Evolutionary conservation across 2,888 invertebrate genomes (phyloP).

Genomic region (Apotomis capreana): DNA sequence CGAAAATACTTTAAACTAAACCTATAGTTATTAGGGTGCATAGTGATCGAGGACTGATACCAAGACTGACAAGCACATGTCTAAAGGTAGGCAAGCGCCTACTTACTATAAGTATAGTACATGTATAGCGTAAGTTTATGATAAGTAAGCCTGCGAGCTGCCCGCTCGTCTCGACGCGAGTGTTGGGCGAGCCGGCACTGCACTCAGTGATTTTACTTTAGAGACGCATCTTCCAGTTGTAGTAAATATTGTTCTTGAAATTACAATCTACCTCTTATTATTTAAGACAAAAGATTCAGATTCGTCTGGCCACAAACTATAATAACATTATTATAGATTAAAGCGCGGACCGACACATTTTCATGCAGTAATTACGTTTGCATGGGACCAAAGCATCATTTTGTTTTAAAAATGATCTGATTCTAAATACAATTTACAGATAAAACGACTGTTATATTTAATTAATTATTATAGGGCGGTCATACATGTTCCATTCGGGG

Average conservation of each 20-base stretch:
- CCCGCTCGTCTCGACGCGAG: conserved; percentile 56
- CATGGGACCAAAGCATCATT: conserved; percentile 69
- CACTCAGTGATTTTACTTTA: conserved; percentile 60
- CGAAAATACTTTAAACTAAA: conserved; percentile 80
- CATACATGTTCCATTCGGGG: conserved; percentile 9
- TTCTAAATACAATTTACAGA: conserved; percentile 26
- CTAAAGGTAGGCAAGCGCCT: conserved; percentile 67
- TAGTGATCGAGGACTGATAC: conserved; percentile 79
- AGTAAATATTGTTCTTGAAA: conserved; percentile 73
- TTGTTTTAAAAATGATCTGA: conserved; percentile 43
- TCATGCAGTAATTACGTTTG: conserved; percentile 46
- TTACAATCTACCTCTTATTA: conserved; percentile 82
- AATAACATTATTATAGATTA: conserved; percentile 45
- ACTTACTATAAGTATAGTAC: conserved; percentile 67
- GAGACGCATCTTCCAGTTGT: conserved; percentile 64
- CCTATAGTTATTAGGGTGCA: conserved; percentile 65
- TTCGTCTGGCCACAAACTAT: conserved; percentile 59
- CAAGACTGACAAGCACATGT: conserved; percentile 80
- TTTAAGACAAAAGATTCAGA: conserved; percentile 66
- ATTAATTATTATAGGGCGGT: conserved; percentile 9
- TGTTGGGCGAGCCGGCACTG: conserved; percentile 62
- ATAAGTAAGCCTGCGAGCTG: conserved; percentile 69
- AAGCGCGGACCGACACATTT: conserved; percentile 36
- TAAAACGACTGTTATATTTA: conserved; percentile 28
- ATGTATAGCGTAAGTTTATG: conserved; percentile 63